Evolutionary conservation across 2,113 vertebrate species (phyloP).

Genomic region (Peucedramus taeniatus): DNA sequence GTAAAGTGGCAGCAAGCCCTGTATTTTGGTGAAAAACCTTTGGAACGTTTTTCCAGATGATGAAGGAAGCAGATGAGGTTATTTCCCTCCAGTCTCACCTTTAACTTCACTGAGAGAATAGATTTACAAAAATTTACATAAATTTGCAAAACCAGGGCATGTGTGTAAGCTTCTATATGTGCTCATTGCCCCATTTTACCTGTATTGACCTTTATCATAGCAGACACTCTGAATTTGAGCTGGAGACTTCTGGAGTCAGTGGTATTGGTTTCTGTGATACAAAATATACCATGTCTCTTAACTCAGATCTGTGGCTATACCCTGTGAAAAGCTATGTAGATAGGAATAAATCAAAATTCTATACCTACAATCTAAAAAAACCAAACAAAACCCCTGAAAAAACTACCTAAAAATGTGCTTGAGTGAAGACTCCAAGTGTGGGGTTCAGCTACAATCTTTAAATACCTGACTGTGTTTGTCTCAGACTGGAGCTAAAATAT

Average conservation of each 20-base stretch:
- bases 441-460: not conserved
- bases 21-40: not conserved
- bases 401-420: not conserved
- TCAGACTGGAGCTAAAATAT: not conserved
- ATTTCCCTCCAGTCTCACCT: not conserved
- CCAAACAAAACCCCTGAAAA: not conserved
- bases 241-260: not conserved
- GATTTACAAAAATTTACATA: not conserved
- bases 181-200: not conserved
- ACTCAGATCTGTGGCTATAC: not conserved
- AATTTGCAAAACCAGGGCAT: not conserved
- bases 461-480: not conserved
- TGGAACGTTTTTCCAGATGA: not conserved
- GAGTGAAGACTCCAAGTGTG: not conserved
- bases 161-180: not conserved
- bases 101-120: not conserved
- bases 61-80: not conserved
- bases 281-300: not conserved
- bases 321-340: not conserved
- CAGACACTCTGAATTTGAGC: not conserved
- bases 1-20: not conserved
- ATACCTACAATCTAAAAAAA: not conserved
- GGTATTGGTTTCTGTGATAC: not conserved
- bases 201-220: too few relatives aligned
- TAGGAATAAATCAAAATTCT: not conserved